phyloP scores from a whole-genome alignment of 2,888 invertebrate species.

The Athetis lepigone region DNA sequence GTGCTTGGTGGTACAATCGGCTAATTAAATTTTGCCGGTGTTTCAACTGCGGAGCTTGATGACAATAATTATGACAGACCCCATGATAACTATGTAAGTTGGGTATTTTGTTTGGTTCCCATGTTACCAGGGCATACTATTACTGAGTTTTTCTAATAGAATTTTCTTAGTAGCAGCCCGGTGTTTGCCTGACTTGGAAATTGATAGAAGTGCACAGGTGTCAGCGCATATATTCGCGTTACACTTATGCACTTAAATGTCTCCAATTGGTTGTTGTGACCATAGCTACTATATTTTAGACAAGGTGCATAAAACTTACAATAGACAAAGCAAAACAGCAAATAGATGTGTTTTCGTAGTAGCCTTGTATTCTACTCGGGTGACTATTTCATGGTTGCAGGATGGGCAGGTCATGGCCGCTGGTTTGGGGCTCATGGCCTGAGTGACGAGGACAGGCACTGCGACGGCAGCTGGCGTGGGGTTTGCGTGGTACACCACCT shows the following conservation, averaged over 20 bases:
- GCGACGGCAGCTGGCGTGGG: conserved; percentile 18
- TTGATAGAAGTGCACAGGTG: too few relatives aligned
- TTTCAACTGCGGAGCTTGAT: too few relatives aligned
- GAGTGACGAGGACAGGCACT: conserved; percentile 51
- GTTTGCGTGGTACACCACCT: conserved; percentile 8
- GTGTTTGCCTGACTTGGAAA: not conserved
- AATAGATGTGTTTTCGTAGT: conserved; percentile 89
- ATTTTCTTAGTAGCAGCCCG: not conserved
- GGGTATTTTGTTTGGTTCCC: not conserved
- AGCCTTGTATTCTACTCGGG: conserved; percentile 80
- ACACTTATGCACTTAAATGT: not conserved
- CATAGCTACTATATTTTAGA: too few relatives aligned
- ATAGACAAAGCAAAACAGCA: conserved; percentile 85
- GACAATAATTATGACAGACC: too few relatives aligned
- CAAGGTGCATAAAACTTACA: too few relatives aligned
- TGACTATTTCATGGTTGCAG: conserved; percentile 84
- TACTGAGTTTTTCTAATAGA: not conserved
- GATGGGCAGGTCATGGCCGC: conserved; percentile 79
- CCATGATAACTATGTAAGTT: too few relatives aligned
- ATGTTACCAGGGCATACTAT: too few relatives aligned
- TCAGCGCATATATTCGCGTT: too few relatives aligned
- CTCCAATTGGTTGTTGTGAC: not conserved
- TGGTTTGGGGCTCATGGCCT: conserved; percentile 71
- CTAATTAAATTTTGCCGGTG: too few relatives aligned
- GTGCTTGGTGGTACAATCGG: too few relatives aligned